Percentiles rank a stretch among this genome's conserved stretches.
phyloP scores from a whole-genome alignment of 2,888 invertebrate species.

The Carcina quercana region DNA sequence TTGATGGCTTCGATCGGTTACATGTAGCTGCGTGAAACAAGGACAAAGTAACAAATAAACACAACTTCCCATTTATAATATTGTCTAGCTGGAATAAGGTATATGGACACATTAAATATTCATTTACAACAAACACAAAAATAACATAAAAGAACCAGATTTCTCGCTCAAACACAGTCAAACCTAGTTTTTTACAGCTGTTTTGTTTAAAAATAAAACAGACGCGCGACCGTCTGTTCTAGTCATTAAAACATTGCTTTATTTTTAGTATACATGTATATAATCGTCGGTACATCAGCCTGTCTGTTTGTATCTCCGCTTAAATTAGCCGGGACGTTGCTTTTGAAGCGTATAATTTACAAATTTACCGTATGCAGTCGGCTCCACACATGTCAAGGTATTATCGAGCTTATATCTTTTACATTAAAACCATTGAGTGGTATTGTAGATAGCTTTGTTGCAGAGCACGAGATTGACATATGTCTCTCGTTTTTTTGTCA shows the following conservation, averaged over 20 bases:
- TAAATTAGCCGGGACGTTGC: constrained; percentile 54
- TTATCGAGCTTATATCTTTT: too few relatives aligned
- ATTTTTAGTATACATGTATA: constrained; percentile 49
- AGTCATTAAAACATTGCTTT: constrained; percentile 44
- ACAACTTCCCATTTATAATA: too few relatives aligned
- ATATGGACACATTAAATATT: too few relatives aligned
- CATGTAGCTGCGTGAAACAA: too few relatives aligned
- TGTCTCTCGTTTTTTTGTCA: constrained; percentile 34
- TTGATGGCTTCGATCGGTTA: too few relatives aligned
- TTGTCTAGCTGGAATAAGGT: too few relatives aligned
- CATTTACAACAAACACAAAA: background rate
- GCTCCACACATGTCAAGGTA: too few relatives aligned
- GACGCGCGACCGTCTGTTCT: constrained; percentile 27
- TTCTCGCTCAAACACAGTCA: constrained; percentile 21
- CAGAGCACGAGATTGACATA: constrained; percentile 62
- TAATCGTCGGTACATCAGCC: constrained; percentile 27
- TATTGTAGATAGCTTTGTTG: too few relatives aligned
- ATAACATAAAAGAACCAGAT: too few relatives aligned
- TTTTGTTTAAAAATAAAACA: constrained; percentile 44
- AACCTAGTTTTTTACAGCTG: constrained; percentile 21
- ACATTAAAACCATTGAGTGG: too few relatives aligned
- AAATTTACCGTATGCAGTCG: constrained; percentile 17
- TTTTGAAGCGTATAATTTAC: constrained; percentile 31
- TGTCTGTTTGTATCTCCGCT: constrained; percentile 41
- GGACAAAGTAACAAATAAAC: too few relatives aligned